Evolutionary conservation across 2,113 vertebrate genomes (phyloP), one percentile per base, ranked within the genome.

Genomic region (Dolichotis patagonum): DNA sequence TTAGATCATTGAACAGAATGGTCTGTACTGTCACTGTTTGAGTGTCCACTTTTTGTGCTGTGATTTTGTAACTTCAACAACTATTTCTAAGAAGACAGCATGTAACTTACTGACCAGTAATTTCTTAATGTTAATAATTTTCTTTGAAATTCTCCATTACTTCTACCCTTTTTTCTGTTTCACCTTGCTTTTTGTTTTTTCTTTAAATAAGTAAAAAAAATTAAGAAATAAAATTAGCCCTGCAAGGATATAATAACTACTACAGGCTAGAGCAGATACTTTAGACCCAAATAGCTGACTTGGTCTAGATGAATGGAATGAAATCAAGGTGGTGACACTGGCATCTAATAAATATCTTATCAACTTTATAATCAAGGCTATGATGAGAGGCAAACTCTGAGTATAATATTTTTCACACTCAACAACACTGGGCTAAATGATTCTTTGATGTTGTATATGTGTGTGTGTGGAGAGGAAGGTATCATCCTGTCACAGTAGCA

Each of bases 281-380:
- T 92, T 69, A 87, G 49, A 90, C 80, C 2, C 20, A 58, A 92
- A n/a, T 60, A 94, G 75, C 26, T 52, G 87, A 43, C 5, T 30
- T 17, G 86, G 58, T 75, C 20, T 89, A 38, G 75, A 91, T 46
- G 43, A 96, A 95, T 91, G 26, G 28, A 84, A 95, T 95, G 58
- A 95, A 95, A 85, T 58, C 73, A 85, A 96, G 83, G 38, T 60
- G 43, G 6, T 90, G 49, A 86, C 16, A 81, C 46, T 28, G 28
- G 24, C 3, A n/a, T 90, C 62, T 38, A 90, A 67, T 89, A 93
- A 94, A 67, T 63, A 78, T 13, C 10, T 63, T 83, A 58, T 77
- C 19, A 85, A 81, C 54, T 32, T 56, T 12, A 54, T 35, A 91
- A 96, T 24, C 46, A 73, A 92, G 6, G 17, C 91, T 67, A 80